Evolutionary conservation across 1,140 invertebrate genomes (phyloP), one percentile per base, ranked within the genome.

Genomic region (Drosophila tristis): DNA sequence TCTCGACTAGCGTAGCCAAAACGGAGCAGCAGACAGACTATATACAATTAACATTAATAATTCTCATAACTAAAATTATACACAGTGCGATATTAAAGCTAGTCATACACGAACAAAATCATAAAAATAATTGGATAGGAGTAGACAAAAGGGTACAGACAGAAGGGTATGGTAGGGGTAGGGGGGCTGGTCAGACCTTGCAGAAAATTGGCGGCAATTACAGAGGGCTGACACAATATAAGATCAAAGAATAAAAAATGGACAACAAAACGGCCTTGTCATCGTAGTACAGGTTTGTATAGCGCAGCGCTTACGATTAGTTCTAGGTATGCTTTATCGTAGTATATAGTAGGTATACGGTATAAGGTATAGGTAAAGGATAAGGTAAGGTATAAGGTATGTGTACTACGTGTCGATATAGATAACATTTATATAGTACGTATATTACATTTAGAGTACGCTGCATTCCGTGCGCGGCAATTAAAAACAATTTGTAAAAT

Each of bases 21-120:
- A n/a, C 50, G 55, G 47, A 45, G 57, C 43, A 70, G 66, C 64
- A 59, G 50, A 68, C 64, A 47, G 63, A 76, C 62, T 73, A 70
- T 70, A 68, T 70, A 71, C 67, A 71, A 72, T 82, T 86, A 86
- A 87, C 48, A 82, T 89, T 86, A 86, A 86, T 86, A 82, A 86
- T 87, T 86, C 82, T 82, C 84, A 82, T 82, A 89, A 75, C 79
- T 82, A 78, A 13, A 89, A 78, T 74, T 87, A 81, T 64, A 70
- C 59, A 81, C 79, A 74, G 64, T 63, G 74, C 48, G 63, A 78
- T 13, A 39, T 85, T 85, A 87, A 81, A 87, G 61, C 81, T 85
- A 85, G 61, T 71, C 68, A 66, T 85, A 87, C 55, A 87, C 86
- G 73, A 72, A 74, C 1, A 13, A 13, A 39, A 39, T 13, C 26